These are phyloP conservation scores for Volucella bombylans DNA, from an alignment of 2,888 invertebrate species.

Conservation along the genomic window DNA sequence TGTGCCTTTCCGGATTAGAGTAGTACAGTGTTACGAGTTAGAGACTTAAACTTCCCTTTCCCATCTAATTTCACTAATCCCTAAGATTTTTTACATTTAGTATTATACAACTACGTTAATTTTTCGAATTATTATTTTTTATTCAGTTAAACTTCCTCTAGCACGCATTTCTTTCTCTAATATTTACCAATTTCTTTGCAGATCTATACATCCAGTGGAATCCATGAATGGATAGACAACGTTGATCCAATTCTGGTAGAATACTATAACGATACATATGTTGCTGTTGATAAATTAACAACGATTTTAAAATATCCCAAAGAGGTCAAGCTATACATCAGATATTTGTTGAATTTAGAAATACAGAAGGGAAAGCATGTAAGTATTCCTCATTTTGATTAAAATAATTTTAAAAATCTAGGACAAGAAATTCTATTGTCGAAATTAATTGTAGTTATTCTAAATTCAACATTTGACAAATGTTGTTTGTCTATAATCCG, in stretches of 20 bases:
- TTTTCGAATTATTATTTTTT: too few relatives aligned
- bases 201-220: neutral
- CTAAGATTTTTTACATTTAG: too few relatives aligned
- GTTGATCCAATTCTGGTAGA: neutral
- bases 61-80: too few relatives aligned
- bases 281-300: slow-evolving; percentile 13
- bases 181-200: neutral
- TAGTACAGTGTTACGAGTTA: too few relatives aligned
- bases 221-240: slow-evolving; percentile 21
- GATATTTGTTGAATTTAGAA: slow-evolving; percentile 35
- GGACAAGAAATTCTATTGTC: neutral
- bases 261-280: neutral
- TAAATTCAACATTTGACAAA: neutral
- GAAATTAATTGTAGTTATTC: too few relatives aligned
- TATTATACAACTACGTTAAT: too few relatives aligned
- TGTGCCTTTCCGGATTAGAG: too few relatives aligned
- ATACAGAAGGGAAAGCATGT: slow-evolving; percentile 26
- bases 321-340: slow-evolving; percentile 37
- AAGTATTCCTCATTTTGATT: slow-evolving; percentile 10
- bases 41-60: too few relatives aligned
- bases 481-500: neutral
- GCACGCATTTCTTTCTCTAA: neutral
- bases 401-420: too few relatives aligned
- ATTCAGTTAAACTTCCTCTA: too few relatives aligned
- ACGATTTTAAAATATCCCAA: slow-evolving; percentile 21